A percentile compares a stretch with the other conserved stretches of the same genome.
phyloP scores from a whole-genome alignment of 2,888 invertebrate species.

The Cryptus armator region DNA sequence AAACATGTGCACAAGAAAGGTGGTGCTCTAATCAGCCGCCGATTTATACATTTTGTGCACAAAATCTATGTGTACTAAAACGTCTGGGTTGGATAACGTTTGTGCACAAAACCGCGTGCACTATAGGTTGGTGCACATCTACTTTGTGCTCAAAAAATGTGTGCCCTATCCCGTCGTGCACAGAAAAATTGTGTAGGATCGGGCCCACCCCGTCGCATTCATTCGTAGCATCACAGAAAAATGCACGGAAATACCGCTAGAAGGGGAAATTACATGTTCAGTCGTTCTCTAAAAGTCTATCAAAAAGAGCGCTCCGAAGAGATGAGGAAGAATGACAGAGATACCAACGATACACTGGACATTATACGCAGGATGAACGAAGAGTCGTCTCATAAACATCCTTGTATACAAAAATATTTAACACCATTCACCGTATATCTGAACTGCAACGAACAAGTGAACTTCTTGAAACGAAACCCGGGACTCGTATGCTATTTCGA shows the following conservation, averaged over 20 bases:
- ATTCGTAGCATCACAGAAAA: not conserved
- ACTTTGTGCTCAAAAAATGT: too few species aligned
- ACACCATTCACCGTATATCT: conserved; percentile 48
- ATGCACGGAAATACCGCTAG: conserved; percentile 18
- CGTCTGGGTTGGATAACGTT: too few species aligned
- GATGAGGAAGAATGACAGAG: conserved; percentile 16
- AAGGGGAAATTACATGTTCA: conserved; percentile 42
- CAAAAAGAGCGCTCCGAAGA: conserved; percentile 35
- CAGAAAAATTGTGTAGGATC: too few species aligned
- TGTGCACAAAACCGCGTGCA: too few species aligned
- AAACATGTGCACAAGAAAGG: too few species aligned
- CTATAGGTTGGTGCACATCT: too few species aligned
- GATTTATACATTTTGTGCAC: too few species aligned
- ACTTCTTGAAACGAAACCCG: conserved; percentile 25
- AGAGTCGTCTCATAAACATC: not conserved
- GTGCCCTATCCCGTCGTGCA: too few species aligned
- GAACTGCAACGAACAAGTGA: conserved; percentile 41
- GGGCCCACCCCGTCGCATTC: too few species aligned
- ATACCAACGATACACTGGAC: conserved; percentile 42
- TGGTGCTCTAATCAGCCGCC: too few species aligned
- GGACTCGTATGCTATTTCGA: conserved; percentile 32
- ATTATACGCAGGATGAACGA: conserved; percentile 19
- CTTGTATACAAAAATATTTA: conserved; percentile 28
- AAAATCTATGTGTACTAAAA: too few species aligned
- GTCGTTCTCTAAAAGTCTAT: conserved; percentile 21